Evolutionary conservation across 2,797 vertebrate species (phyloP), one percentile per base, ranked within the genome.

Genomic region (Intellagama lesueurii): DNA sequence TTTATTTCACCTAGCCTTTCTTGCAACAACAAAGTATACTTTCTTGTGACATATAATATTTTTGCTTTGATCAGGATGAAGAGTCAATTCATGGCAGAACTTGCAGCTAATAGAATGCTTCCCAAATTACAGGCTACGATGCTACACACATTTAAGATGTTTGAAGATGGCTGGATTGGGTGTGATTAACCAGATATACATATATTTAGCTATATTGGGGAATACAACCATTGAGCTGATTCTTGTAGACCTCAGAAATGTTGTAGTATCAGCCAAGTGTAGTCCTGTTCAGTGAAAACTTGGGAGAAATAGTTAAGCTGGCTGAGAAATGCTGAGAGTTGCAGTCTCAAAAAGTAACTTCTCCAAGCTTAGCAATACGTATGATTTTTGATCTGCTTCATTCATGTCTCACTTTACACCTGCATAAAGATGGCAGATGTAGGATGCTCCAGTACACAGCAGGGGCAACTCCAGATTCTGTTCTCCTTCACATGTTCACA

Each of bases 1-100:
- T 60, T 40, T 47, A 26, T 80, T 80, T 19, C 1, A 24, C 83
- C 73, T 68, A 82, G 66, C 44, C 83, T 44, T 83, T 95, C 35
- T 81, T 66, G 81, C 35, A 69, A 30, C 12, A 69, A n/a, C 73
- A 0, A 22, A 92, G 94, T 73, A 40, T 89, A 19, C 44, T 70
- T 77, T 77, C 16, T 49, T 72, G 68, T 82, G 75, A 68, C 47
- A 87, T 30, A 88, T 6, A 73, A 75, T 44, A 7, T 9, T 68
- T 16, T 85, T 91, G 92, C 86, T 90, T 91, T 40, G 84, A 75
- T 85, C 40, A 60, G 52, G 30, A 84, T 52, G 75, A 72, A 12
- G n/a, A 76, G 70, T 22, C 72, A 28, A 75, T 72, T 75, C 52
- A 5, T n/a, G 60, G 32, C 2, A 76, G 32, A 76, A n/a, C 24